Conservation (phyloP, 2,888 invertebrate genomes). For the Agrotis ipsilon region DNA sequence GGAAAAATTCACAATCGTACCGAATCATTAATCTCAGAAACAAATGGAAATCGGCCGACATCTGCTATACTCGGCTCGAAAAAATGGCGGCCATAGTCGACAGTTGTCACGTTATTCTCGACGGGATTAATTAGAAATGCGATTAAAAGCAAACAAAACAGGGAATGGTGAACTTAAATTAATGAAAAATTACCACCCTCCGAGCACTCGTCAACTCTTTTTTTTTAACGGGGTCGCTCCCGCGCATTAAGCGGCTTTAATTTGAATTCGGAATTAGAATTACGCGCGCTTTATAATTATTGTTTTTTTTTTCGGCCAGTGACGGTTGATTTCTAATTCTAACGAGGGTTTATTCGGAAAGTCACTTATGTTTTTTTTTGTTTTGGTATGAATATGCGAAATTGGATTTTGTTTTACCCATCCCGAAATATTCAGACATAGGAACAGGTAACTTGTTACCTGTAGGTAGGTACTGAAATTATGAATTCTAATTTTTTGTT, state of each 20-base stretch:
- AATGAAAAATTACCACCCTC: constrained; percentile 92
- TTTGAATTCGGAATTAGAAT: constrained; percentile 92
- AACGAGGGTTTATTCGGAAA: constrained; percentile 81
- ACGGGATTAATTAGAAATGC: constrained; percentile 91
- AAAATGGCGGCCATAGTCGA: constrained; percentile 90
- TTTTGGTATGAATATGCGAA: constrained; percentile 61
- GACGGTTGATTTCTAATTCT: constrained; percentile 88
- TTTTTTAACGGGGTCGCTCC: constrained; percentile 90
- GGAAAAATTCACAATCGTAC: constrained; percentile 91
- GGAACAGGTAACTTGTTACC: constrained; percentile 38
- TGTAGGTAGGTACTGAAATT: constrained; percentile 23
- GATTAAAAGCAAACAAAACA: constrained; percentile 92
- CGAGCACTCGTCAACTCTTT: constrained; percentile 91
- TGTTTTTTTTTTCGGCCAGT: constrained; percentile 87
- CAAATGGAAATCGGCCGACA: constrained; percentile 91
- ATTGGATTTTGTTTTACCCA: constrained; percentile 59
- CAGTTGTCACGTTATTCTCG: constrained; percentile 92
- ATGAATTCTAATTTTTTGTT: constrained; percentile 38
- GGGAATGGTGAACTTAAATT: constrained; percentile 92
- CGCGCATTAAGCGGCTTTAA: constrained; percentile 92
- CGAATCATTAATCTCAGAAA: constrained; percentile 91
- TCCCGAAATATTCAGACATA: constrained; percentile 53
- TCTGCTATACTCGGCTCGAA: constrained; percentile 89
- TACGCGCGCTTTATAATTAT: constrained; percentile 91
- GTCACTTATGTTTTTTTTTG: constrained; percentile 70